A percentile compares a stretch with the other conserved stretches of the same genome.
These are phyloP conservation scores for Lepus timidus DNA, from an alignment of 2,113 vertebrate genomes.

Conservation along the genomic window DNA sequence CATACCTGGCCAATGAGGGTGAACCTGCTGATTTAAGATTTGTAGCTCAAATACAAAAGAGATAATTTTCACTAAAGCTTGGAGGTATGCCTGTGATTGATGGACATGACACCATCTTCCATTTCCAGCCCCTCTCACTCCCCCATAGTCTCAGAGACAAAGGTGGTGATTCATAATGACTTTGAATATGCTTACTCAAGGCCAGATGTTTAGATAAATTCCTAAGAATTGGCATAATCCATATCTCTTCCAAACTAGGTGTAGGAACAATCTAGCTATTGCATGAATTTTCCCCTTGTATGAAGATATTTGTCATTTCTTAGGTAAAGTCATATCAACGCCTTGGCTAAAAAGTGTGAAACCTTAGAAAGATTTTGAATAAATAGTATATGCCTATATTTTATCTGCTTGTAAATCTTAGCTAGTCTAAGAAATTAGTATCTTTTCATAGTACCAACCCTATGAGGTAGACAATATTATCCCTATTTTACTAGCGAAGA, in stretches of 20 bases:
- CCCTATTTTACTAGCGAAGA: neutral
- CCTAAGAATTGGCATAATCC: neutral
- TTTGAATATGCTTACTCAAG: neutral
- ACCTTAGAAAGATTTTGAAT: conserved; percentile 43
- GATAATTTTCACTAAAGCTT: conserved; percentile 2
- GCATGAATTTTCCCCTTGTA: neutral
- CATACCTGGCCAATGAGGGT: neutral
- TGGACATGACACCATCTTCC: neutral
- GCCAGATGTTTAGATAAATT: neutral
- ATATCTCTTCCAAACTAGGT: neutral
- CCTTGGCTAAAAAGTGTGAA: neutral
- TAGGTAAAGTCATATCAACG: neutral
- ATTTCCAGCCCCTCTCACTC: neutral
- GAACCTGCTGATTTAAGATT: neutral
- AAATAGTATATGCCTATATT: neutral
- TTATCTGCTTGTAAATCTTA: conserved; percentile 40
- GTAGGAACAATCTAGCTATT: neutral
- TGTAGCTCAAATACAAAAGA: neutral
- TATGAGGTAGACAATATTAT: neutral
- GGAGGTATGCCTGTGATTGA: neutral
- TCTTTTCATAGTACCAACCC: neutral
- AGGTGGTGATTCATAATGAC: neutral
- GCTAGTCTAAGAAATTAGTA: neutral
- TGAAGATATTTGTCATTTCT: neutral
- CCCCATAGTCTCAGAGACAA: neutral